Conservation (phyloP, 1,140 invertebrate species). For the Grapholita molesta region DNA sequence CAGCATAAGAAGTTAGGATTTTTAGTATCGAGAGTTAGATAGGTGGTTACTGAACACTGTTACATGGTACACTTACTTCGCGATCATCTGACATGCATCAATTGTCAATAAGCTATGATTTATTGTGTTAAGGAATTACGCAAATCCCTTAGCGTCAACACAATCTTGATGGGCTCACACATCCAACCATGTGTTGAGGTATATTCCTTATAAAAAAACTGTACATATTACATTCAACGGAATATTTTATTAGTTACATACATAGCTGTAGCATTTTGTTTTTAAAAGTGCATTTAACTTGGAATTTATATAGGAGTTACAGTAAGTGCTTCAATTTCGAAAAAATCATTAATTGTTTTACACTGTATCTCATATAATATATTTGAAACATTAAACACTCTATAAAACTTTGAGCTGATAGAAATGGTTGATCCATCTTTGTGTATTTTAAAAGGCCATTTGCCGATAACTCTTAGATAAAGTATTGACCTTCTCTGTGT, state of each 20-base stretch:
- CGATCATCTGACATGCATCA: no score
- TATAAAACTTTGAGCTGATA: not conserved
- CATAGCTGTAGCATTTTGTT: slow-evolving; percentile 9
- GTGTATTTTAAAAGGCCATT: not conserved
- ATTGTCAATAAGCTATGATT: no score
- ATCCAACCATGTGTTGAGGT: not conserved
- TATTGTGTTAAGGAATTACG: no score
- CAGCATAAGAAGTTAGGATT: not conserved
- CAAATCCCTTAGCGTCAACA: no score
- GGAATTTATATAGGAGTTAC: not conserved
- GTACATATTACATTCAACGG: slow-evolving; percentile 3
- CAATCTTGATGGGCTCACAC: no score
- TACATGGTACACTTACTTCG: no score
- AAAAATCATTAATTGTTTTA: not conserved
- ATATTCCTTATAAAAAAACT: not conserved
- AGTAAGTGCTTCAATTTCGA: not conserved
- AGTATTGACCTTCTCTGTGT: not conserved
- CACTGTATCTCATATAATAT: not conserved
- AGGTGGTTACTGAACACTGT: no score
- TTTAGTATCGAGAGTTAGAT: no score
- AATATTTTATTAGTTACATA: slow-evolving; percentile 6
- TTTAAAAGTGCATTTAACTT: slow-evolving; percentile 3
- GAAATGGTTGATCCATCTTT: not conserved
- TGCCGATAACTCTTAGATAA: slow-evolving; percentile 12
- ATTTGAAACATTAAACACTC: not conserved